Conservation (phyloP, 1,140 invertebrate species). For the Heliconius eleuchia region DNA sequence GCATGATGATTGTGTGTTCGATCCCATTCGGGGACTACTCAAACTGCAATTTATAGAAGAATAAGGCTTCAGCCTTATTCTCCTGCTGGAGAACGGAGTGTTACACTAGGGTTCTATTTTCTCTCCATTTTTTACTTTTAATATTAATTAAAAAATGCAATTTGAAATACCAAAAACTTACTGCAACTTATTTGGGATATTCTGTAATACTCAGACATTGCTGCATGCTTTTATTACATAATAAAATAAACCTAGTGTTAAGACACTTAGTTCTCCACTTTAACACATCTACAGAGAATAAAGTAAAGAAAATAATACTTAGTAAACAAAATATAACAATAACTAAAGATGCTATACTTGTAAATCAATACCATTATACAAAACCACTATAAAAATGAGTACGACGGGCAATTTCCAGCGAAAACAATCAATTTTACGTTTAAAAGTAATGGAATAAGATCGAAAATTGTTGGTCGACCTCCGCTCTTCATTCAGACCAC, state of each 20-base stretch:
- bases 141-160: too few species aligned
- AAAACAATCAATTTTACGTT: constrained; percentile 17
- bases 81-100: too few species aligned
- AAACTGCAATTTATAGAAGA: too few species aligned
- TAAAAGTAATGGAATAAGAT: constrained; percentile 12
- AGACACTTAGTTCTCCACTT: neutral
- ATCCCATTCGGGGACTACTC: neutral
- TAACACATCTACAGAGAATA: neutral
- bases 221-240: too few species aligned
- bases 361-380: constrained; percentile 78
- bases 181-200: too few species aligned
- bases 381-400: constrained; percentile 77
- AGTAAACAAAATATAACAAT: constrained; percentile 55
- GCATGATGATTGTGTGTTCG: neutral
- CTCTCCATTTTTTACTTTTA: too few species aligned
- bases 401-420: constrained; percentile 59
- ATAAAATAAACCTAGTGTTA: neutral
- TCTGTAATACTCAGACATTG: too few species aligned
- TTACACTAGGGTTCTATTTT: too few species aligned
- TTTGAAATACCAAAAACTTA: too few species aligned
- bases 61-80: too few species aligned
- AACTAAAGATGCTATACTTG: constrained; percentile 60
- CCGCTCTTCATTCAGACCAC: constrained; percentile 35
- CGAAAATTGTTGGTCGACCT: constrained; percentile 14
- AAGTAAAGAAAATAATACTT: constrained; percentile 42